Conservation (phyloP, 2,113 vertebrate genomes). For the Mormyrus iriodes region DNA sequence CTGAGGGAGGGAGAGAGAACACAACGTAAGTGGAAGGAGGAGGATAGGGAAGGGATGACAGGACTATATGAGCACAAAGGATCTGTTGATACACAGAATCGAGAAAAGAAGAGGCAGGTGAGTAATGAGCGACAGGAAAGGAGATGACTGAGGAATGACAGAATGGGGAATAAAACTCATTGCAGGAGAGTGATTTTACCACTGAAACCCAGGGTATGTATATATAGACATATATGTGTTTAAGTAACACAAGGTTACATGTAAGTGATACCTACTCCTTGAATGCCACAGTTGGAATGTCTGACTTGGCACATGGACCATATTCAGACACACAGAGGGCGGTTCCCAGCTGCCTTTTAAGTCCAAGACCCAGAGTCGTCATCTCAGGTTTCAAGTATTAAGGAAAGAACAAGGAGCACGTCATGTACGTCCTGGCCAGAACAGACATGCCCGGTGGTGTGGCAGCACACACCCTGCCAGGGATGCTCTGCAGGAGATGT, state of each 20-base stretch:
- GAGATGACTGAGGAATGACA: background rate
- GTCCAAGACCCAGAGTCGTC: constrained; percentile 31
- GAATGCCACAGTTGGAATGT: constrained; percentile 36
- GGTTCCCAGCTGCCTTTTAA: constrained; percentile 23
- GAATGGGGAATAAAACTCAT: background rate
- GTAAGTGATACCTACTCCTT: constrained; percentile 42
- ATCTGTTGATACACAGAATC: background rate
- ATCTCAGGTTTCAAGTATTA: constrained; percentile 52
- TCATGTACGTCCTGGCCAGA: background rate
- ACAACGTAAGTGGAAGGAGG: background rate
- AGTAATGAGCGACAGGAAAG: background rate
- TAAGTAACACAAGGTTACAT: constrained; percentile 19
- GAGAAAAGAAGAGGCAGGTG: constrained; percentile 21
- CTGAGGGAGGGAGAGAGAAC: background rate
- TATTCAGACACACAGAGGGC: constrained; percentile 29
- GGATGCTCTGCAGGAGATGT: background rate
- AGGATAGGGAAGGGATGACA: background rate
- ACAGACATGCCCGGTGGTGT: background rate
- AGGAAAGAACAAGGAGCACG: background rate
- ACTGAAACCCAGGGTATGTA: background rate
- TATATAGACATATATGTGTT: background rate
- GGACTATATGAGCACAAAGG: background rate
- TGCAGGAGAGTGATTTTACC: background rate
- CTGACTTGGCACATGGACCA: constrained; percentile 34
- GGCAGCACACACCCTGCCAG: background rate